These are phyloP conservation scores for Phalacrocorax carbo DNA, from an alignment of 2,113 vertebrate species.

Conservation along the genomic window DNA sequence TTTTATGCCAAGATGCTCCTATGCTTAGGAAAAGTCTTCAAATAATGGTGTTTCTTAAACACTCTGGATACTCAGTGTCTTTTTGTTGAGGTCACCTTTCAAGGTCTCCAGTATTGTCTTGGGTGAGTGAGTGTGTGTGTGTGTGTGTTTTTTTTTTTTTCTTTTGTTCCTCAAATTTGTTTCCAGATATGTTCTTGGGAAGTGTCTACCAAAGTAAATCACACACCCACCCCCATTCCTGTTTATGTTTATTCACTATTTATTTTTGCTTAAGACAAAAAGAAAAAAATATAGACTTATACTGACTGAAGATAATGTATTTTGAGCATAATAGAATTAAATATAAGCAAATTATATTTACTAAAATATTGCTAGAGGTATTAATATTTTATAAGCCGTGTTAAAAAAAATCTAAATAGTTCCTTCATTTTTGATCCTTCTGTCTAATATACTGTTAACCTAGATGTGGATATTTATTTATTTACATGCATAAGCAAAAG, in stretches of 20 bases:
- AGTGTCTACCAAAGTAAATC: background rate
- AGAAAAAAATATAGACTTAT: background rate
- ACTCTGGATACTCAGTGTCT: too few species aligned
- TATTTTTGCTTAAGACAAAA: background rate
- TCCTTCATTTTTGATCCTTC: background rate
- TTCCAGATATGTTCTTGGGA: background rate
- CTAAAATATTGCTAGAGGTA: background rate
- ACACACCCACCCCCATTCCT: rapidly evolving
- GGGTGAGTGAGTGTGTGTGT: too few species aligned
- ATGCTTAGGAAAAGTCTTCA: background rate
- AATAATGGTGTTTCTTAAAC: background rate
- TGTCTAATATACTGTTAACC: background rate
- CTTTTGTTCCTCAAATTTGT: background rate
- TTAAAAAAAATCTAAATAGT: background rate
- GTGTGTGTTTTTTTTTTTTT: too few species aligned
- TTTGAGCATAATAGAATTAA: background rate
- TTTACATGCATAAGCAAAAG: background rate
- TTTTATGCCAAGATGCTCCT: background rate
- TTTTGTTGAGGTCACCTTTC: background rate
- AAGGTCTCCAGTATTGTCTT: background rate
- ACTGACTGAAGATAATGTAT: background rate
- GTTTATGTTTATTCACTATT: background rate
- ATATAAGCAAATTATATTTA: background rate
- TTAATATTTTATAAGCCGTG: background rate
- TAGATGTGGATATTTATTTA: background rate